Conservation (phyloP, 2,888 invertebrate species). For the Theretra japonica region DNA sequence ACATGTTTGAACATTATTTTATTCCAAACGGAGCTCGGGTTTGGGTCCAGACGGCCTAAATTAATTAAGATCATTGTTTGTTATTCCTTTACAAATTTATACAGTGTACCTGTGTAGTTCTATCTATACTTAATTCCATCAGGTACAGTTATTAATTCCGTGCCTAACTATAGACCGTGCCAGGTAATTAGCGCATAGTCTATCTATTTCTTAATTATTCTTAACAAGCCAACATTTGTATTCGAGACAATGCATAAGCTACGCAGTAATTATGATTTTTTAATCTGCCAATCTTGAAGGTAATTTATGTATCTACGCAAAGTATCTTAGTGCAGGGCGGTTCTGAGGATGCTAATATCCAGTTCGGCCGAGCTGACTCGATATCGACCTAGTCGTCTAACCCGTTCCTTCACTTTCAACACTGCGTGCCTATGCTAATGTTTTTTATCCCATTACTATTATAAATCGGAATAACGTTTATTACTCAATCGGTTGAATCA, state of each 20-base stretch:
- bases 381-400: not conserved
- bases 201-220: not conserved
- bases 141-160: too few species aligned
- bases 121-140: too few species aligned
- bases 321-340: not conserved
- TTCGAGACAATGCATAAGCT: not conserved
- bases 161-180: too few species aligned
- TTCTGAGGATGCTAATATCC: not conserved
- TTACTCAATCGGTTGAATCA: constrained; percentile 12
- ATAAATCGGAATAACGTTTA: constrained; percentile 11
- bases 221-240: not conserved
- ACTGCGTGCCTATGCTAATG: constrained; percentile 9
- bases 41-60: too few species aligned
- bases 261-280: constrained; percentile 2
- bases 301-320: not conserved
- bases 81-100: too few species aligned
- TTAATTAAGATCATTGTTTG: too few species aligned
- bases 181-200: not conserved
- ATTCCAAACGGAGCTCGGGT: too few species aligned
- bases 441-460: constrained; percentile 10
- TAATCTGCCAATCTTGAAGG: not conserved
- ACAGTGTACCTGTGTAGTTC: too few species aligned
- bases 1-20: too few species aligned
- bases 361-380: not conserved
- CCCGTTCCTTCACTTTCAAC: constrained; percentile 13